phyloP scores from a whole-genome alignment of 2,113 vertebrate genomes.

The Agelaius phoeniceus region DNA sequence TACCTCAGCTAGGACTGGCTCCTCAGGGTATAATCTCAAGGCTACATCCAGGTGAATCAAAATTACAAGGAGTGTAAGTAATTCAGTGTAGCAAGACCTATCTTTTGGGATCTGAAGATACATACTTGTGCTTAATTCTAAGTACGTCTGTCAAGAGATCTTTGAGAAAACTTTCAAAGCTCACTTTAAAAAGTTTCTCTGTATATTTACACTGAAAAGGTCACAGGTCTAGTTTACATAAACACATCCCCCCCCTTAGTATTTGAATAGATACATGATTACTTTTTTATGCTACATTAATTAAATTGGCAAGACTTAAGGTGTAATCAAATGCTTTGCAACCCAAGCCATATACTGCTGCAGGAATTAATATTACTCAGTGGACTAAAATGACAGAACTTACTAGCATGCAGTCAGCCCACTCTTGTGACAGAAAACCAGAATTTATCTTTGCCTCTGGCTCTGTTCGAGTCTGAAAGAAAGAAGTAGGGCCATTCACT shows the following conservation, averaged over 20 bases:
- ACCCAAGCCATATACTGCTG: background rate
- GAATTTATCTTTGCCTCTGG: background rate
- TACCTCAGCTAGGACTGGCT: background rate
- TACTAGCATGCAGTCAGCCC: background rate
- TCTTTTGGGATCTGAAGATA: background rate
- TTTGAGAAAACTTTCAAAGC: background rate
- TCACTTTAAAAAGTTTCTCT: background rate
- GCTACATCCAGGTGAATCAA: background rate
- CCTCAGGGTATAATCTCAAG: background rate
- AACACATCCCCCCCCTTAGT: accelerated
- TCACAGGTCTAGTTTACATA: background rate
- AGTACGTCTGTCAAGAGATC: background rate
- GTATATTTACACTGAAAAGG: background rate
- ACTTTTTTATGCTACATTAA: background rate
- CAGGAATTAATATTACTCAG: background rate
- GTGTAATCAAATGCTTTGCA: background rate
- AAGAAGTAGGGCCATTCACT: background rate
- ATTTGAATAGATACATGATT: background rate
- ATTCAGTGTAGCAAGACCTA: background rate
- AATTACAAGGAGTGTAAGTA: background rate
- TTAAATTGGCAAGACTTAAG: background rate
- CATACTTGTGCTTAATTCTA: background rate
- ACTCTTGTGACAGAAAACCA: background rate
- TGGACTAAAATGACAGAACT: background rate
- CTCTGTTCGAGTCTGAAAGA: background rate